Evolutionary conservation across 2,113 vertebrate genomes (phyloP).

Genomic region (Elephantulus edwardii): DNA sequence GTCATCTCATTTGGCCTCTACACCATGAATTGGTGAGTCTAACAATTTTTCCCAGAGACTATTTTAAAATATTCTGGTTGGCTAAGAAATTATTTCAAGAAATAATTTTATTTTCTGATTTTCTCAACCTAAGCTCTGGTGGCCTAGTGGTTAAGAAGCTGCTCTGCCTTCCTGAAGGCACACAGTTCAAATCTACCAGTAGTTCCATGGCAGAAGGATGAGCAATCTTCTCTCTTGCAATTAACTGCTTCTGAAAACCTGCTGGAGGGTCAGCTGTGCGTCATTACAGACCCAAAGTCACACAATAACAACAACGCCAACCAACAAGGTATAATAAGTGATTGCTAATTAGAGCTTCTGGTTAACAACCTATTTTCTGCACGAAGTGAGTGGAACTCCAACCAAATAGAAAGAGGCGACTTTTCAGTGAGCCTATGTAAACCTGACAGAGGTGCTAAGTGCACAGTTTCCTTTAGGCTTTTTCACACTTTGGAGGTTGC

Average conservation of each 20-base stretch:
- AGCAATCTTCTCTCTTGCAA: too few relatives aligned
- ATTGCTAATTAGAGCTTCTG: not conserved
- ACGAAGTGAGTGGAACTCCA: not conserved
- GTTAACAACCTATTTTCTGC: not conserved
- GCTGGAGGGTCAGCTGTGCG: too few relatives aligned
- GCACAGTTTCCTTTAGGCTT: not conserved
- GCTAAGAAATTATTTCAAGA: not conserved
- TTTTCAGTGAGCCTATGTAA: not conserved
- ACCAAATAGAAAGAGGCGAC: accelerated
- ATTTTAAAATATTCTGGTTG: constrained; percentile 29
- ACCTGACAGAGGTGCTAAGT: not conserved
- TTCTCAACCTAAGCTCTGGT: not conserved
- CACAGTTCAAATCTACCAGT: too few relatives aligned
- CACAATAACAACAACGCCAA: too few relatives aligned
- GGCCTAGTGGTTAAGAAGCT: too few relatives aligned
- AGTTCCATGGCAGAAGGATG: too few relatives aligned
- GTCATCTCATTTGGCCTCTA: not conserved
- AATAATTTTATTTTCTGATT: not conserved
- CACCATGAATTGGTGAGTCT: not conserved
- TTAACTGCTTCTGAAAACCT: too few relatives aligned
- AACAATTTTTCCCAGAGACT: not conserved
- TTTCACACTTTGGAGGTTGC: not conserved
- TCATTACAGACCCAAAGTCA: too few relatives aligned
- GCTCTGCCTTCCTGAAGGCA: too few relatives aligned
- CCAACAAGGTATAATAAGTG: not conserved